Conservation (phyloP, 2,797 vertebrate species). For the Fundulus diaphanus region DNA sequence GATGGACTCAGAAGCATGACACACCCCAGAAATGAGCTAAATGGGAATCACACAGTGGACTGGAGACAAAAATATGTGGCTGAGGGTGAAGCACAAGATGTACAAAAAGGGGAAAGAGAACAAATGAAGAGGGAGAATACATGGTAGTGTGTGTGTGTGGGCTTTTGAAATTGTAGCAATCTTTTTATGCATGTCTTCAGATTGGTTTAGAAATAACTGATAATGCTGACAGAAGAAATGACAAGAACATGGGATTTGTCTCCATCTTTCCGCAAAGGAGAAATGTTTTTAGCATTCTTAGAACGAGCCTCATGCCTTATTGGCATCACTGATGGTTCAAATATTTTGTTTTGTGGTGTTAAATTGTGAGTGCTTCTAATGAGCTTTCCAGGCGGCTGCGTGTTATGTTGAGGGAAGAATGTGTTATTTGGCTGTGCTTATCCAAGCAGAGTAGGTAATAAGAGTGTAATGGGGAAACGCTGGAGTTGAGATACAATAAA, state of each 20-base stretch:
- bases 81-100: slow-evolving; percentile 22
- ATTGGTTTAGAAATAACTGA: neutral
- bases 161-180: neutral
- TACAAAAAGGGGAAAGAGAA: slow-evolving; percentile 24
- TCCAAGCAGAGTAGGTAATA: slow-evolving; percentile 69
- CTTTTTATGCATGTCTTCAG: neutral
- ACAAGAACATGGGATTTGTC: neutral
- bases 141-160: neutral
- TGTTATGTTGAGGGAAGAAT: slow-evolving; percentile 62
- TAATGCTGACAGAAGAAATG: neutral
- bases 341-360: slow-evolving; percentile 51
- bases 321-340: slow-evolving; percentile 41
- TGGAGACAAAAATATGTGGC: slow-evolving; percentile 20
- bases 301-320: slow-evolving; percentile 24
- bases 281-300: slow-evolving; percentile 10
- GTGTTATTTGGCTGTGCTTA: slow-evolving; percentile 71
- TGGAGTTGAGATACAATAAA: slow-evolving; percentile 59
- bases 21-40: slow-evolving; percentile 48
- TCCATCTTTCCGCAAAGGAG: neutral
- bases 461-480: slow-evolving; percentile 70
- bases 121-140: neutral
- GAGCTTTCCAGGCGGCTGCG: slow-evolving; percentile 67
- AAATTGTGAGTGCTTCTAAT: slow-evolving; percentile 68
- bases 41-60: slow-evolving; percentile 32
- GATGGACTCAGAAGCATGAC: slow-evolving; percentile 48